Conservation (phyloP, 2,113 vertebrate species). For the Cryptomyrus ogoouensis region DNA sequence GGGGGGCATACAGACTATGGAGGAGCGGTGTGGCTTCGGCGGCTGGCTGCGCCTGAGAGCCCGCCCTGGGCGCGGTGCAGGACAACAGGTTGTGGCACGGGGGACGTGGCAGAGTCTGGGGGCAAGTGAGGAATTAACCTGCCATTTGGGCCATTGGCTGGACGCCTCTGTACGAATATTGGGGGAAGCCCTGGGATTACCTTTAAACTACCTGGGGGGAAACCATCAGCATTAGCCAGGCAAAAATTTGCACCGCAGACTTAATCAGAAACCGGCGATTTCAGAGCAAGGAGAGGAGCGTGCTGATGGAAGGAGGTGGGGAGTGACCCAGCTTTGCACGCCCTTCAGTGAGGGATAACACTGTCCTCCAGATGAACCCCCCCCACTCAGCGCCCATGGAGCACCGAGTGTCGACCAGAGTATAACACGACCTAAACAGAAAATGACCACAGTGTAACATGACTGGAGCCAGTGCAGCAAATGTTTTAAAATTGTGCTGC, state of each 20-base stretch:
- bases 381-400: background rate
- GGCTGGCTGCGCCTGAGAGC: background rate
- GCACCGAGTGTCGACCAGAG: background rate
- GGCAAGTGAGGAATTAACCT: background rate
- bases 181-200: background rate
- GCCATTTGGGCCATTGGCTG: background rate
- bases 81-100: background rate
- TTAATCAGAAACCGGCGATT: background rate
- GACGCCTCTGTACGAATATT: background rate
- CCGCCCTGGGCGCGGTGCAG: background rate
- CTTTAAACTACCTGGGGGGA: background rate
- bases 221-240: background rate
- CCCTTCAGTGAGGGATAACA: background rate
- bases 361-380: background rate
- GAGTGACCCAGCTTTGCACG: background rate
- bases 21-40: too few species aligned
- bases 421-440: background rate
- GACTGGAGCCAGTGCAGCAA: background rate
- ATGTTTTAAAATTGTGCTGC: background rate
- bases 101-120: background rate
- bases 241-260: background rate
- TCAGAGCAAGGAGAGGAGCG: background rate
- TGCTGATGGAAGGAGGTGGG: background rate
- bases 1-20: background rate
- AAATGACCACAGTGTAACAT: background rate